Base-by-base conservation (phyloP, 2,888 invertebrate genomes). In the Tetranychus piercei region DNA sequence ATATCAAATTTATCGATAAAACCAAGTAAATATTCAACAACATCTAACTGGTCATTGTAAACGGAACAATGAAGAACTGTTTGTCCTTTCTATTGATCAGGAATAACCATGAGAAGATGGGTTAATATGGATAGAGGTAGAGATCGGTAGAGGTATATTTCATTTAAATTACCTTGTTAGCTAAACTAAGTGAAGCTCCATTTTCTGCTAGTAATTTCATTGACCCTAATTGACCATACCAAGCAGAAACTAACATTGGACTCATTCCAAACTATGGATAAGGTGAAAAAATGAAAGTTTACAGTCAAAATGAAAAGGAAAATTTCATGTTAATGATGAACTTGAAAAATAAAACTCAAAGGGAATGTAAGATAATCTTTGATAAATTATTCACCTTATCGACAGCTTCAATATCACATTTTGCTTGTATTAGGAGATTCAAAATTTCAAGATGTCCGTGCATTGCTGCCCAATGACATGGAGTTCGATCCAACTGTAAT, bases 41-140 rank as follows among this genome's bases (percentile, higher is more conserved):
- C 84, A 34, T 87, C 85, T 20, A 85, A 81, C 55, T 87, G 86
- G 79, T 88, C 88, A 78, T 89, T 88, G 75, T 87, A 86, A 73
- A 89, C 87, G 8, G 89, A 90, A 81, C 90, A 90, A 84, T 90
- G 90, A 65, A 91, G 84, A 82, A 80, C 88, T 87, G 83, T 88
- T 77, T 82, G 80, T 6, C 82, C 82, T 81, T 79, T 79, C 79
- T 80, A 67, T 4, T 7, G 74, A 75, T 65, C 44, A 15, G 71
- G 71, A 74, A 75, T 75, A 44, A 67, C 75, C 75, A 15, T 71
- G 5, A 72, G 64, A 69, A 23, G 8, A 66, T 75, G 2, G 44
- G 22, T 34, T 6, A 74, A 2, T 23, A 69, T 69, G 55, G 55
- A 55, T 55, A 1, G 15, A 34, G 34, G 34, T 34, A 34, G 34